Percentiles rank a stretch among this genome's conserved stretches.
These are phyloP conservation scores for Phalacrocorax brasilianus DNA, from an alignment of 2,113 vertebrate genomes.

Conservation along the genomic window DNA sequence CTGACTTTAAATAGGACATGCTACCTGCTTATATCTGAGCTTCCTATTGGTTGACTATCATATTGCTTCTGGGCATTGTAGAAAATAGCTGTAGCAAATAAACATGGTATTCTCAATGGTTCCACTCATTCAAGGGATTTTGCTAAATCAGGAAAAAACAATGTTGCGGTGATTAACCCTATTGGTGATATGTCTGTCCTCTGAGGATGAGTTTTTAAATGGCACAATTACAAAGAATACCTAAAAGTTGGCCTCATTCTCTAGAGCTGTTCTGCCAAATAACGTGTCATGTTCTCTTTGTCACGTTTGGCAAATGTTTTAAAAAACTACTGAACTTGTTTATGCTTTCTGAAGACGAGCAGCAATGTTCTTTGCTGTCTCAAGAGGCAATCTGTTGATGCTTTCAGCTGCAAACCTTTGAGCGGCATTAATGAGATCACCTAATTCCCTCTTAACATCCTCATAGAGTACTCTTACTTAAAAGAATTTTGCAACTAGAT, in stretches of 20 bases:
- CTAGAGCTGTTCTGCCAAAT: background rate
- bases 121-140: background rate
- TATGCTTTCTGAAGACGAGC: background rate
- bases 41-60: background rate
- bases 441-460: background rate
- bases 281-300: background rate
- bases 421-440: background rate
- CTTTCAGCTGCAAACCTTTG: background rate
- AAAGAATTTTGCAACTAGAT: background rate
- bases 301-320: background rate
- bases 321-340: background rate
- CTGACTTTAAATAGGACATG: background rate
- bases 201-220: background rate
- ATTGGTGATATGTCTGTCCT: background rate
- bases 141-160: background rate
- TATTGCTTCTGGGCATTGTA: background rate
- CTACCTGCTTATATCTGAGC: background rate
- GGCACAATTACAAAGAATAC: background rate
- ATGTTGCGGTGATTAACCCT: background rate
- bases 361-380: background rate
- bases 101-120: accelerated
- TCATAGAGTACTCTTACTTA: background rate
- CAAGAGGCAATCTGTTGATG: background rate
- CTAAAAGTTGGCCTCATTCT: background rate
- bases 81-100: background rate